Base-by-base conservation (phyloP, 2,888 invertebrate genomes). In the Eupithecia inturbata region DNA sequence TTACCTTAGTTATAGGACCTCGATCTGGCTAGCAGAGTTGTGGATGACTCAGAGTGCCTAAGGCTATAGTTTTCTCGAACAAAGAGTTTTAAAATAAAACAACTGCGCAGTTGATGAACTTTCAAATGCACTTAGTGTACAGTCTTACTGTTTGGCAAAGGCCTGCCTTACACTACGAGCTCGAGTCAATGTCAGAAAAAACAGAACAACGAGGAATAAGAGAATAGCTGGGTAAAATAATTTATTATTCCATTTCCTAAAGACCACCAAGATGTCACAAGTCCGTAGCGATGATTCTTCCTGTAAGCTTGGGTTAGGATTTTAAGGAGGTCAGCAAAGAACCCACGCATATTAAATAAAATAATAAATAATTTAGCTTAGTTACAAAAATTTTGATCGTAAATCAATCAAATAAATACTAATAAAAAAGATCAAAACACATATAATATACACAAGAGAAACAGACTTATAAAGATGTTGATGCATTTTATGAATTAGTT, bases 1-100 rank as follows among this genome's bases (percentile, higher is more conserved):
- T 70, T 60, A 68, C 41, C 62, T 66, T 39, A 31, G 41, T 14
- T 67, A 74, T 57, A 57, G 64, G 41, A 64, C 26, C 49, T 68
- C 36, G 49, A 67, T 72, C 45, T 19, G 28, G 3, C 53, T 26
- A 57, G 57, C 57, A 14, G 26, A 36, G 31, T 19, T 64, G 10
- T 7, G 64, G 64, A 36, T 64, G 64, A 64, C 36, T 64, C 64
- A 64, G n/a, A 22, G 2, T 64, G n/a, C 3, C 31, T 12, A 19
- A 31, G 28, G 28, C 16, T 62, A 62, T 62, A 19, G 62, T 62
- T 28, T 9, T 62, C 31, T 62, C 9, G 22, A 62, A 62, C 31
- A 31, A 62, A 19, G 62, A 62, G 31, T 60, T 28, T 28, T 12
- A 60, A 5, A 62, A 31, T 31, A 19, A 62, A 28, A 9, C 14